phyloP scores from a whole-genome alignment of 2,113 vertebrate species.

The Brachirus orientalis region DNA sequence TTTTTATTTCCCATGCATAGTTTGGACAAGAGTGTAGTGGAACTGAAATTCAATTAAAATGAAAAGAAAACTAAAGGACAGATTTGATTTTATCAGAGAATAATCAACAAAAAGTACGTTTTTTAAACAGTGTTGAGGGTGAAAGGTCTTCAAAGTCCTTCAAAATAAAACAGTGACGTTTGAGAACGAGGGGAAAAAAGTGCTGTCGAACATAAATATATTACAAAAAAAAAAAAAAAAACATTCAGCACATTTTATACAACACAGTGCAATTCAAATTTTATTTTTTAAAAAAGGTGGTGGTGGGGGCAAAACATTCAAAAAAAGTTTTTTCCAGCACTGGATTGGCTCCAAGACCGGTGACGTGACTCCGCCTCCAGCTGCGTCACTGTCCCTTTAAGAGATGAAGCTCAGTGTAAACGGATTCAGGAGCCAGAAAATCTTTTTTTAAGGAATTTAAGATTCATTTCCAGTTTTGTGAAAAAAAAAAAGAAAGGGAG shows the following conservation, averaged over 20 bases:
- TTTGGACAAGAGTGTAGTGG: constrained; percentile 86
- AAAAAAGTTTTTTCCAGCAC: too few species aligned
- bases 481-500: too few species aligned
- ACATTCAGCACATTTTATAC: constrained; percentile 81
- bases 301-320: too few species aligned
- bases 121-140: constrained; percentile 53
- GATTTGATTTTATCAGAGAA: constrained; percentile 70
- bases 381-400: too few species aligned
- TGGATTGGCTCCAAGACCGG: too few species aligned
- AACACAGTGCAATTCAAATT: constrained; percentile 78
- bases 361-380: too few species aligned
- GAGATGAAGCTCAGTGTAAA: too few species aligned
- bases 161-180: constrained; percentile 53
- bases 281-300: too few species aligned
- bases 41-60: constrained; percentile 62
- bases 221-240: constrained; percentile 77
- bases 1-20: constrained; percentile 88
- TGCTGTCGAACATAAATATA: constrained; percentile 85
- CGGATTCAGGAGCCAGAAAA: too few species aligned
- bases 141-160: constrained; percentile 79
- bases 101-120: constrained; percentile 68
- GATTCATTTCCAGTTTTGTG: too few species aligned
- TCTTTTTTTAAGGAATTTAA: too few species aligned
- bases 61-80: constrained; percentile 59
- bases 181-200: constrained; percentile 69